Evolutionary conservation across 2,888 invertebrate species (phyloP).

Genomic region (Acleris holmiana): DNA sequence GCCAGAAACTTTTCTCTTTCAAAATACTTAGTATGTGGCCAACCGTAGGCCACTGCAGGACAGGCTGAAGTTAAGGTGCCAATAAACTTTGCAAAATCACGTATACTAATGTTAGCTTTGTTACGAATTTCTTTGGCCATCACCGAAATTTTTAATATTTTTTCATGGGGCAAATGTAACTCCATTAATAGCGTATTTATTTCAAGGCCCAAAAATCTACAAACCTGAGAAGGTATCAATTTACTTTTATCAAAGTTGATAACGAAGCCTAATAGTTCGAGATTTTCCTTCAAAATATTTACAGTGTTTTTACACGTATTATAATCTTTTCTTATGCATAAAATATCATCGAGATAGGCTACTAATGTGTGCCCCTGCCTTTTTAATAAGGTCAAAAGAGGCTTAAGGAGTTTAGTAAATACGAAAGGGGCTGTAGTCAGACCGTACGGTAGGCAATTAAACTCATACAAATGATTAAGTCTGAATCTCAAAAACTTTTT

Average conservation of each 20-base stretch:
- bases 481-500: slow-evolving; percentile 16
- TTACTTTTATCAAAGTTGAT: slow-evolving; percentile 9
- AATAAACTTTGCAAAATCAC: too few species aligned
- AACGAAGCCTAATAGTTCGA: slow-evolving; percentile 3
- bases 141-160: too few species aligned
- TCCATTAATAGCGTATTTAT: not conserved
- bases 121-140: too few species aligned
- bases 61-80: too few species aligned
- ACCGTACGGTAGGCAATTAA: slow-evolving; percentile 15
- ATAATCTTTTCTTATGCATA: slow-evolving; percentile 2
- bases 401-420: slow-evolving; percentile 19
- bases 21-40: too few species aligned
- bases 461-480: slow-evolving; percentile 11
- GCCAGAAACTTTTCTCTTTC: too few species aligned
- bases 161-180: too few species aligned
- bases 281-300: slow-evolving; percentile 1
- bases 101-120: too few species aligned
- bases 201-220: slow-evolving; percentile 10
- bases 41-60: too few species aligned
- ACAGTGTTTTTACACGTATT: slow-evolving; percentile 9
- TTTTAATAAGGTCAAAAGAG: not conserved
- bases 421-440: slow-evolving; percentile 8
- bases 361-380: slow-evolving; percentile 15
- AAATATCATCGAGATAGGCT: slow-evolving; percentile 7
- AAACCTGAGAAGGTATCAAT: not conserved